Evolutionary conservation across 2,888 invertebrate species (phyloP).

Genomic region (Dynastes hyllus): DNA sequence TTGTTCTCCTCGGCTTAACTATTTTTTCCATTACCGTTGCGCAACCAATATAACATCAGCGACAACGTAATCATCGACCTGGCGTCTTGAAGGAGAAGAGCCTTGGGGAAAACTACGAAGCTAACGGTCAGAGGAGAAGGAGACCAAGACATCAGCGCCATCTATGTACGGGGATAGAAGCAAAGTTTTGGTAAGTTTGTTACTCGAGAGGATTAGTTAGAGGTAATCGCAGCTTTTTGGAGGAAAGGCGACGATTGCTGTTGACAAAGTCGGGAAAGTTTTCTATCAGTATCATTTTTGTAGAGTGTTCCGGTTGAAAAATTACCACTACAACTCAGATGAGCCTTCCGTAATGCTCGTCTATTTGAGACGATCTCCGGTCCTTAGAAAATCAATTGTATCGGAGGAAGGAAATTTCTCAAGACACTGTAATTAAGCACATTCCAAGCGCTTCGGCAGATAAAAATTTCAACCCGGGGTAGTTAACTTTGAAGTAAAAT

Average conservation of each 20-base stretch:
- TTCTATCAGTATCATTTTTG: too few relatives aligned
- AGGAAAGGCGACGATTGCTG: too few relatives aligned
- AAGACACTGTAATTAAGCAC: conserved; percentile 16
- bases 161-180: too few relatives aligned
- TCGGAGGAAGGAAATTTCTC: conserved; percentile 33
- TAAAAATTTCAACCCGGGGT: not conserved
- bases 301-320: too few relatives aligned
- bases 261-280: too few relatives aligned
- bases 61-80: conserved; percentile 39
- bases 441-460: not conserved
- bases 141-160: too few relatives aligned
- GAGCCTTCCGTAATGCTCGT: too few relatives aligned
- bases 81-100: conserved; percentile 16
- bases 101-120: not conserved
- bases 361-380: not conserved
- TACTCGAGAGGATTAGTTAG: too few relatives aligned
- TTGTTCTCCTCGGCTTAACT: conserved; percentile 55
- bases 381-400: not conserved
- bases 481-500: conserved; percentile 20
- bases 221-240: not conserved
- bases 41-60: too few relatives aligned
- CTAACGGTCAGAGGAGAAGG: too few relatives aligned
- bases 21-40: conserved; percentile 9
- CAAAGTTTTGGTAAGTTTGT: too few relatives aligned
- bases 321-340: too few relatives aligned